Evolutionary conservation across 2,113 vertebrate genomes (phyloP), one percentile per base, ranked within the genome.

Genomic region (Chlorodrepanis virens): DNA sequence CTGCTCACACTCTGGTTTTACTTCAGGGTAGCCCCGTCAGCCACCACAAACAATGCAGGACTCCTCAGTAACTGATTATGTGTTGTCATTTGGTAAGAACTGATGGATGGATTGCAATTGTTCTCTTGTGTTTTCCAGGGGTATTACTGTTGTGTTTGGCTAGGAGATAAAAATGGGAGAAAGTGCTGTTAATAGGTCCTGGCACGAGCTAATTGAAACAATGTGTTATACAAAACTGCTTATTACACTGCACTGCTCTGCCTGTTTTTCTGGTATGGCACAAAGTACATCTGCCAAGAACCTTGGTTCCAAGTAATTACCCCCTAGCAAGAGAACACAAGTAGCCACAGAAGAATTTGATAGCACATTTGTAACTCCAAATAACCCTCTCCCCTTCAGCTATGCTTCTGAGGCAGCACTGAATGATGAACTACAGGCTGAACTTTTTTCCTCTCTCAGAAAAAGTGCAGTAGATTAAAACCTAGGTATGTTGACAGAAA

Each of bases 211-310:
- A 94, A 76, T 64, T 78, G 64, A 49, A 93, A 75, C 60, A 72
- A 77, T 9, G 14, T 56, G 72, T 78, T 87, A 50, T 14, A 79
- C 56, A 40, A 21, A 59, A 56, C 71, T 39, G 52, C 54, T 86
- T 87, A 93, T 47, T 87, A 52, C 40, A 52, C 72, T 56, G 80
- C 49, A 22, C 33, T 56, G 44, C 72, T 91, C 72, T 68, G 87
- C 56, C 61, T 75, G 77, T 81, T 94, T 92, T 93, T 94, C 76
- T 92, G 83, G 60, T 95, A 42, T 23, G 80, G 94, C 80, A 92
- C 35, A n/a, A 94, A 82, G 56, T 24, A 53, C 27, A 28, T 25
- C 29, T 91, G 80, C 80, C 83, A 91, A 84, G 40, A 67, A 44
- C 52, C 56, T 37, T 68, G 56, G 52, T 71, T 92, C 88, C 83